phyloP scores from a whole-genome alignment of 1,140 invertebrate genomes.

The Stenopsyche tienmushanensis region DNA sequence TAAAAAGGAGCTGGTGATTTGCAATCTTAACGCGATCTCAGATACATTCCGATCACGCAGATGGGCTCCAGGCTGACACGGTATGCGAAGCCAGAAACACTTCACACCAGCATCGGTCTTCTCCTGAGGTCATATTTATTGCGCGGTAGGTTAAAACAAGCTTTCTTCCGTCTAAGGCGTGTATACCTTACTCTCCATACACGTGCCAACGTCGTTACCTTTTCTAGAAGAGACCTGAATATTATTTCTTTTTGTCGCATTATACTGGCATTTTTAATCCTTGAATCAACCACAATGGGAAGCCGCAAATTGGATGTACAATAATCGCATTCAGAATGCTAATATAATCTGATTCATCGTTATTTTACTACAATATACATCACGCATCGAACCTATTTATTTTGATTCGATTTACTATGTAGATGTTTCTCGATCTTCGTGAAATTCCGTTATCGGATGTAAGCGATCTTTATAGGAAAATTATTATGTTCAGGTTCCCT shows the following conservation, averaged over 20 bases:
- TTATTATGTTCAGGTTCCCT: too few relatives aligned
- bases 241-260: too few relatives aligned
- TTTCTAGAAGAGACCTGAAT: too few relatives aligned
- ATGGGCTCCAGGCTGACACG: not conserved
- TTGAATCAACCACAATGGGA: too few relatives aligned
- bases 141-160: constrained; percentile 12
- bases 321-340: not conserved
- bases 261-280: too few relatives aligned
- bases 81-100: not conserved
- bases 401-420: too few relatives aligned
- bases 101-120: not conserved
- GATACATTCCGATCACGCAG: constrained; percentile 26
- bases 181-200: not conserved
- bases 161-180: constrained; percentile 23
- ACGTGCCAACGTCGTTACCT: constrained; percentile 9
- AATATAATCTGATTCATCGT: not conserved
- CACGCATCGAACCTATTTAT: too few relatives aligned
- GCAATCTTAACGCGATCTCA: constrained; percentile 13
- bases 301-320: not conserved
- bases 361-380: not conserved
- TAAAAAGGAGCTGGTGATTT: constrained; percentile 5
- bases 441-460: too few relatives aligned
- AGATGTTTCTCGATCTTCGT: too few relatives aligned
- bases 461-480: too few relatives aligned
- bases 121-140: constrained; percentile 21